Conservation (phyloP, 1,140 invertebrate genomes). For the Nymphalis io region DNA sequence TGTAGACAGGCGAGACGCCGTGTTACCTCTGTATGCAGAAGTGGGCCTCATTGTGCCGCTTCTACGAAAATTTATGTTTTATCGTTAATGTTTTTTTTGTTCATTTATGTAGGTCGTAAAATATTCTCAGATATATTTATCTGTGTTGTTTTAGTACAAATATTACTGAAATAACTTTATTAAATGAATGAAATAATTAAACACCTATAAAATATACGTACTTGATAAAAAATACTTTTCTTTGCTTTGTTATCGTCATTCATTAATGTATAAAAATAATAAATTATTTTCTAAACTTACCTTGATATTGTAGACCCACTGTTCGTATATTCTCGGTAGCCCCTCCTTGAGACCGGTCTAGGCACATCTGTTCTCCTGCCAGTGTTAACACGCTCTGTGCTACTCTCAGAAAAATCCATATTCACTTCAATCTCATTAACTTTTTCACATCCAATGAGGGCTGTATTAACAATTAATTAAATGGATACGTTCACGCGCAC, state of each 20-base stretch:
- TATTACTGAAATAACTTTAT: too few relatives aligned
- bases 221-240: too few relatives aligned
- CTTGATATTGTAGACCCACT: constrained; percentile 38
- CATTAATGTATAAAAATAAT: background rate
- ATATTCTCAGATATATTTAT: too few relatives aligned
- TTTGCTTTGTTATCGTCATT: too few relatives aligned
- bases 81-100: background rate
- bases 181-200: too few relatives aligned
- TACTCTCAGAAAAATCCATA: constrained; percentile 73
- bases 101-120: background rate
- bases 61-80: constrained; percentile 35
- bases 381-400: constrained; percentile 47
- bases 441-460: constrained; percentile 50
- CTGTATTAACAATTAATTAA: constrained; percentile 42
- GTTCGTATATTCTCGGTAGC: constrained; percentile 56
- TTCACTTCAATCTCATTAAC: constrained; percentile 39
- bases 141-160: too few relatives aligned
- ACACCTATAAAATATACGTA: too few relatives aligned
- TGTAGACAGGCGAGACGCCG: constrained; percentile 69
- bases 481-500: constrained; percentile 52
- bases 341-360: constrained; percentile 66
- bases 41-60: constrained; percentile 73
- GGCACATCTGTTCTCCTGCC: constrained; percentile 49
- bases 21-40: constrained; percentile 74
- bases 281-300: constrained; percentile 18